These are phyloP conservation scores for Polypedilum vanderplanki DNA, from an alignment of 1,140 invertebrate genomes.

Conservation along the genomic window DNA sequence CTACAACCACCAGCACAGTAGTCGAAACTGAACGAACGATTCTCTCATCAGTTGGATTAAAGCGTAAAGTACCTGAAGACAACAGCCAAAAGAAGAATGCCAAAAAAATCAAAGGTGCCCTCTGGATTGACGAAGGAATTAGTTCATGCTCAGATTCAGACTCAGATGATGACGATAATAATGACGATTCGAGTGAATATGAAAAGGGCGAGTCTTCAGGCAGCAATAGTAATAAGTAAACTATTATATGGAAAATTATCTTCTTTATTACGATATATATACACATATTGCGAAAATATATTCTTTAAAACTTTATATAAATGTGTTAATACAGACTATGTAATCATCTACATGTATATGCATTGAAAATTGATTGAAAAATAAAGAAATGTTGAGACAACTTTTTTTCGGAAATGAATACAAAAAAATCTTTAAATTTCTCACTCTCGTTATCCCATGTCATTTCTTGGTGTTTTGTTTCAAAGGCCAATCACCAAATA, in stretches of 20 bases:
- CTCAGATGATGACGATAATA: conserved; percentile 30
- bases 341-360: too few relatives aligned
- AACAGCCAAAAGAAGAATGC: conserved; percentile 33
- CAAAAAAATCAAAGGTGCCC: conserved; percentile 35
- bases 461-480: neutral
- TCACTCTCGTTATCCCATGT: neutral
- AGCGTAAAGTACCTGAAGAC: conserved; percentile 21
- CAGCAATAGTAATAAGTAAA: neutral
- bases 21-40: neutral
- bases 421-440: neutral
- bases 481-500: neutral
- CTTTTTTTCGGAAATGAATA: neutral
- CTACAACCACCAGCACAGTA: neutral
- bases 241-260: neutral
- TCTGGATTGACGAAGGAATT: conserved; percentile 40
- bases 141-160: conserved; percentile 35
- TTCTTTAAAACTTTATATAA: too few relatives aligned
- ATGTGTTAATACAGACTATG: too few relatives aligned
- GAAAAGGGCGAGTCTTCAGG: conserved; percentile 26
- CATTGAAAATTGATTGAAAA: neutral
- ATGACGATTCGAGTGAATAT: conserved; percentile 33
- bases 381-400: neutral
- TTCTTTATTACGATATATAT: too few relatives aligned
- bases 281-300: too few relatives aligned
- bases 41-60: conserved; percentile 4